Evolutionary conservation across 2,113 vertebrate genomes (phyloP), one percentile per base, ranked within the genome.

Genomic region (Melanerpes aurifrons): DNA sequence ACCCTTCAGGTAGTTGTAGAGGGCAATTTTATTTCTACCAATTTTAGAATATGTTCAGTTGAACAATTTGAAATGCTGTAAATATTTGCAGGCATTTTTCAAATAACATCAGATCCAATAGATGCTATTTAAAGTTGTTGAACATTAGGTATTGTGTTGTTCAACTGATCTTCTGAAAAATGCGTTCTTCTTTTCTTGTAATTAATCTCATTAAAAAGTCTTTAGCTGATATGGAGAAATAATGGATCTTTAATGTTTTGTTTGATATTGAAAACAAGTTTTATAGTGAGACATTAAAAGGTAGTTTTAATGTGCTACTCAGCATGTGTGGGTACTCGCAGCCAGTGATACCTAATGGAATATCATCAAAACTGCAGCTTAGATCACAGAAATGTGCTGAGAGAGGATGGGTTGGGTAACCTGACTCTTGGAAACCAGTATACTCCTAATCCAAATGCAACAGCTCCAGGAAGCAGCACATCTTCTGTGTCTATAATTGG

Each of bases 201-300:
- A 94, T 96, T 95, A 95, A 96, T 96, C 86, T 96, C 93, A 96
- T 96, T 96, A 96, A 95, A 96, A 96, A 96, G 66, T 96, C 94
- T 95, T 96, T 96, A 96, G 70, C 88, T 94, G 40, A 73, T 94
- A 92, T 95, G 74, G 93, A 78, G 80, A 91, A 96, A 95, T 96
- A 96, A 96, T 94, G 94, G 92, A 69, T 96, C 94, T 96, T 96
- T 96, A 96, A 96, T 96, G 95, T 95, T 95, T 96, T 96, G 95
- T 96, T 96, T 96, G 94, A 96, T 96, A 95, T 95, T 92, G 94
- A 95, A 95, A 88, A 94, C 94, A 79, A 93, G 73, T 95, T 96
- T 94, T 94, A 90, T 92, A 92, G 91, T 40, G 63, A 94, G 87
- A 84, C 95, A 96, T 95, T 96, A 96, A 95, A 81, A 95, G 91